Percentiles rank a stretch among this genome's conserved stretches.
phyloP scores from a whole-genome alignment of 2,113 vertebrate species.

The Rousettus leschenaultii region DNA sequence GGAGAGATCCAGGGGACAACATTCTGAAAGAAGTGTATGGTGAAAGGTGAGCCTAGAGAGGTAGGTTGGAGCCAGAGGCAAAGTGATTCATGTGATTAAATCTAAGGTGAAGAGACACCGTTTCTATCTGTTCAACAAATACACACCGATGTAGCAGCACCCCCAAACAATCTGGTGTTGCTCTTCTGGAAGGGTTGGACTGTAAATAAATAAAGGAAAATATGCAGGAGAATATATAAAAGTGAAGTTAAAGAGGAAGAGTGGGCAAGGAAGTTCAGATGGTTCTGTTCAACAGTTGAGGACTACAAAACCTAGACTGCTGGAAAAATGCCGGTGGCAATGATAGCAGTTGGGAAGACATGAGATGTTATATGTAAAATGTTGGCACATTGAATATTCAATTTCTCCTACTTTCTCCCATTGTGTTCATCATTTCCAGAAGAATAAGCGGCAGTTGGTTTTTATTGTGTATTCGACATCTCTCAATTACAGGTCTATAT shows the following conservation, averaged over 20 bases:
- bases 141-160: not conserved
- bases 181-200: not conserved
- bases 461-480: not conserved
- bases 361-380: not conserved
- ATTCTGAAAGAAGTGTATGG: not conserved
- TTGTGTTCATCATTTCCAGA: not conserved
- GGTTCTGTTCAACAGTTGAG: not conserved
- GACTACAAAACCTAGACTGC: not conserved
- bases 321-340: not conserved
- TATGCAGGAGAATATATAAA: not conserved
- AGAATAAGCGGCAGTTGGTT: not conserved
- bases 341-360: not conserved
- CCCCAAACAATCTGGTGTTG: not conserved
- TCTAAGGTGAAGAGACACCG: not conserved
- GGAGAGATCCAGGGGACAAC: not conserved
- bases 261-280: rapidly evolving
- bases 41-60: not conserved
- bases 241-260: not conserved
- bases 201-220: not conserved
- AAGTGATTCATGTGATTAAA: not conserved
- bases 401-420: not conserved
- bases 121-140: not conserved
- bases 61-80: not conserved
- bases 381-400: not conserved
- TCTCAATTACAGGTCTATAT: not conserved